phyloP scores from a whole-genome alignment of 2,113 vertebrate genomes.

The Oncorhynchus tshawytscha region DNA sequence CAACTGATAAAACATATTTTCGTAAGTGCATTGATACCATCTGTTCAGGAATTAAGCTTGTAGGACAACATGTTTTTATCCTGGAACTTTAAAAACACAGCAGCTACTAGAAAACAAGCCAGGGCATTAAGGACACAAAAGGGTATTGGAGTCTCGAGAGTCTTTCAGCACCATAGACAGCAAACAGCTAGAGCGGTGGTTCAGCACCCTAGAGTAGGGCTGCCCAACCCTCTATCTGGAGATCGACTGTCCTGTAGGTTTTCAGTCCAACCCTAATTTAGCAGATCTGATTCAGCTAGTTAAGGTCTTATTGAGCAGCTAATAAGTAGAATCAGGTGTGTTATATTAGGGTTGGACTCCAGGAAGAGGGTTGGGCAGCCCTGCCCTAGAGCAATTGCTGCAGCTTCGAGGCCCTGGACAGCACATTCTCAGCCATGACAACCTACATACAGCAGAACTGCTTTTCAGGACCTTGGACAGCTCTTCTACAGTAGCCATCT shows the following conservation, averaged over 20 bases:
- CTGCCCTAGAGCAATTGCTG: not conserved
- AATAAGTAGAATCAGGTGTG: no score
- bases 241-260: no score
- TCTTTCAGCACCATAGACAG: slow-evolving; percentile 41
- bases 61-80: slow-evolving; percentile 11
- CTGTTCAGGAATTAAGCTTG: slow-evolving; percentile 23
- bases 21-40: slow-evolving; percentile 30
- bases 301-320: no score
- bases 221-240: no score
- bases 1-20: slow-evolving; percentile 13
- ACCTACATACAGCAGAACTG: not conserved
- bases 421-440: not conserved
- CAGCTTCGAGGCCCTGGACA: slow-evolving; percentile 1
- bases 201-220: not conserved
- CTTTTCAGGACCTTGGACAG: slow-evolving; percentile 9
- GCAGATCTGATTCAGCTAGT: no score
- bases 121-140: not conserved
- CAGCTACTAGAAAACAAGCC: slow-evolving; percentile 2
- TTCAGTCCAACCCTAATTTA: no score
- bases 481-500: not conserved
- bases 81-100: not conserved
- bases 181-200: not conserved
- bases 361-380: not conserved
- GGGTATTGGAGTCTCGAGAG: not conserved
- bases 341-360: no score